A percentile compares a stretch with the other conserved stretches of the same genome.
Conservation (phyloP, 2,797 vertebrate genomes). For the Pteropus rufus region DNA sequence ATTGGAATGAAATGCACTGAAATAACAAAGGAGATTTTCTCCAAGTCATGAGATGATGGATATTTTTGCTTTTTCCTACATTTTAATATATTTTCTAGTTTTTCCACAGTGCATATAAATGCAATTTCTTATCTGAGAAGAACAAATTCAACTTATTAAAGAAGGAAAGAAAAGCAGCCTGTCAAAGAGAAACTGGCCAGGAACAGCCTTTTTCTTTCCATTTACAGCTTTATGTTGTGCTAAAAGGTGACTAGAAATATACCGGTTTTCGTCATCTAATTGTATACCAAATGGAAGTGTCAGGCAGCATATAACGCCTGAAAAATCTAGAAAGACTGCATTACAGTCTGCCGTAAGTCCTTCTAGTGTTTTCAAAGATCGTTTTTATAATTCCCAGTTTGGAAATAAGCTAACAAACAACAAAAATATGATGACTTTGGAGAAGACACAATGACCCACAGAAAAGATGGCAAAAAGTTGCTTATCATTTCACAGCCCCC, state of each 20-base stretch:
- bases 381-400: conserved; percentile 24
- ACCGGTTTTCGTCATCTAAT: not conserved
- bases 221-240: not conserved
- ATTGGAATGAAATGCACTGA: not conserved
- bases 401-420: conserved; percentile 42
- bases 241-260: conserved; percentile 19
- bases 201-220: not conserved
- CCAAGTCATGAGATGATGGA: not conserved
- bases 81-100: not conserved
- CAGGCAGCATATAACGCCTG: not conserved
- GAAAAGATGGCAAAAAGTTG: conserved; percentile 33
- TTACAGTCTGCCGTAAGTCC: conserved; percentile 10
- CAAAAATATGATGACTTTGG: conserved; percentile 2
- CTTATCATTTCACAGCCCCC: conserved; percentile 45
- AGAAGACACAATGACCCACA: conserved; percentile 39
- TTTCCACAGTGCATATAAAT: not conserved
- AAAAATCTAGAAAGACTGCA: not conserved
- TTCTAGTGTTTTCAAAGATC: conserved; percentile 32
- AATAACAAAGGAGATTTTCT: conserved; percentile 7
- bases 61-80: not conserved
- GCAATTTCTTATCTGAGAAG: not conserved
- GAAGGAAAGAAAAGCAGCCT: not conserved
- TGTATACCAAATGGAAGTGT: not conserved
- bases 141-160: not conserved
- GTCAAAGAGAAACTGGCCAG: not conserved